These are phyloP conservation scores for Zhengitettix transpicula DNA, from an alignment of 2,888 invertebrate genomes.

Conservation along the genomic window DNA sequence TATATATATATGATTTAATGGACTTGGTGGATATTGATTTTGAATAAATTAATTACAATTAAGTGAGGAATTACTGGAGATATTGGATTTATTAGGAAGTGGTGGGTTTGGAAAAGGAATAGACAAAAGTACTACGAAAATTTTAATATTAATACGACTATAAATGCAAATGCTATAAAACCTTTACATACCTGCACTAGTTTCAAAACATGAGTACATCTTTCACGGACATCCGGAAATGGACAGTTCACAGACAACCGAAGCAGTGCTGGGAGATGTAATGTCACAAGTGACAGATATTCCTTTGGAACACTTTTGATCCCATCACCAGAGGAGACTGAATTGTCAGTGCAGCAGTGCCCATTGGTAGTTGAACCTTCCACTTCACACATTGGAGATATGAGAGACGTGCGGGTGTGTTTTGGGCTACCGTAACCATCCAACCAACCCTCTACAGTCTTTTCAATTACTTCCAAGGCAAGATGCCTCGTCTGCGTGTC, in stretches of 20 bases:
- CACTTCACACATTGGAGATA: conserved; percentile 4
- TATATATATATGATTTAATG: too few species aligned
- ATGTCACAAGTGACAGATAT: conserved; percentile 32
- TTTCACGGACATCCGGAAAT: conserved; percentile 38
- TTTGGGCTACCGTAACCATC: conserved; percentile 34
- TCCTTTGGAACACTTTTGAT: conserved; percentile 17
- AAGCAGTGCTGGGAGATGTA: conserved; percentile 38
- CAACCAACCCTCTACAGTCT: conserved; percentile 35
- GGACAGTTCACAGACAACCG: conserved; percentile 40
- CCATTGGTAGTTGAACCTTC: conserved; percentile 7
- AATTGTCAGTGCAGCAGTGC: conserved; percentile 4
- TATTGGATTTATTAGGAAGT: too few species aligned
- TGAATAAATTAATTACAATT: too few species aligned
- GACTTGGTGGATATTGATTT: too few species aligned
- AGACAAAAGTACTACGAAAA: too few species aligned
- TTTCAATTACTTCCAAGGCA: conserved; percentile 32
- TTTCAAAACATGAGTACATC: conserved; percentile 36
- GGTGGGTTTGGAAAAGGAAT: too few species aligned
- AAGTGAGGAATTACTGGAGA: too few species aligned
- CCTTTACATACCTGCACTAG: conserved; percentile 34
- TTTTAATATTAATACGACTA: too few species aligned
- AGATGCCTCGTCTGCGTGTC: conserved; percentile 32
- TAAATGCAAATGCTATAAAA: too few species aligned
- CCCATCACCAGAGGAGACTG: background rate
- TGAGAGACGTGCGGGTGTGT: conserved; percentile 20